A percentile compares a stretch with the other conserved stretches of the same genome.
Conservation (phyloP, 2,797 vertebrate genomes). For the Limnodromus scolopaceus region DNA sequence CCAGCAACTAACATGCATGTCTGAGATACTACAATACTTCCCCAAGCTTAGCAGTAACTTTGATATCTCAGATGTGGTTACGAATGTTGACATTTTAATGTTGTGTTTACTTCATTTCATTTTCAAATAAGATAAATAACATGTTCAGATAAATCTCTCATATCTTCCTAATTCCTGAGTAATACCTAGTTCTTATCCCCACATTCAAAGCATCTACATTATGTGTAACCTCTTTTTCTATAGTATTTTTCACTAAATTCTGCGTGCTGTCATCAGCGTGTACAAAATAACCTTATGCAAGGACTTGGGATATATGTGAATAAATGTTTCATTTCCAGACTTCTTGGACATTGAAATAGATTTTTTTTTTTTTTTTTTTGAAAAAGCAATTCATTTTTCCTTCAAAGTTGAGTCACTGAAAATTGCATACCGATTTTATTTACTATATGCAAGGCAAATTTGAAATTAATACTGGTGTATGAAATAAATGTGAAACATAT, state of each 20-base stretch:
- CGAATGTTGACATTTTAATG: neutral
- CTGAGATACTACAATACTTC: neutral
- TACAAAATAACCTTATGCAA: neutral
- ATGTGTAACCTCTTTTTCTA: neutral
- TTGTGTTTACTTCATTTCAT: neutral
- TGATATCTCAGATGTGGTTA: neutral
- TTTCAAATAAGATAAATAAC: neutral
- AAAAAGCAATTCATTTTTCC: neutral
- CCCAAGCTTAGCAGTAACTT: neutral
- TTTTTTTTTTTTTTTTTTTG: neutral
- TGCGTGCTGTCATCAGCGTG: neutral
- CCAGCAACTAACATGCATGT: neutral
- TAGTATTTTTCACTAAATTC: neutral
- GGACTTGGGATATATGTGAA: neutral
- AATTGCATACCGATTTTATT: neutral
- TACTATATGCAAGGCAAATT: neutral
- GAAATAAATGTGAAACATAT: neutral
- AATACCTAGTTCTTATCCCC: neutral
- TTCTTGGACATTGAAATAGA: neutral
- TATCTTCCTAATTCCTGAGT: neutral
- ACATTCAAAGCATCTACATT: neutral
- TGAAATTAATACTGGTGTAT: neutral
- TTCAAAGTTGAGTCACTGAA: neutral
- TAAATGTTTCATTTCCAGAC: neutral
- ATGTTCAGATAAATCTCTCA: neutral